A percentile compares a stretch with the other conserved stretches of the same genome.
phyloP scores from a whole-genome alignment of 2,888 invertebrate species.

The Cecidostiba fungosa region DNA sequence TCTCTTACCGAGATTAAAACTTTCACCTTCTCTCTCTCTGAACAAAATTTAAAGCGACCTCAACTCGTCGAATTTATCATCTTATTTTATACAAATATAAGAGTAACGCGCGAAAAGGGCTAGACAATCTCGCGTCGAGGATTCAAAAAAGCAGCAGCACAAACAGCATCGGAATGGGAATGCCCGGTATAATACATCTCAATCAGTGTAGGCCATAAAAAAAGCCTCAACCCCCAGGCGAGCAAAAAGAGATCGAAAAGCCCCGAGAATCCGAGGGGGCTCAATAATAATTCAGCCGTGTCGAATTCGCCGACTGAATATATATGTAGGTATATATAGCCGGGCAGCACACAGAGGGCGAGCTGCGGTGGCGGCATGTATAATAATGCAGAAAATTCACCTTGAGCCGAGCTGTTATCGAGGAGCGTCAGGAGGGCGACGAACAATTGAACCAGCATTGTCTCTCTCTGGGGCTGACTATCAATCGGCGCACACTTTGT shows the following conservation, averaged over 20 bases:
- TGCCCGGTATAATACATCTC: background rate
- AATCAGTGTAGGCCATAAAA: background rate
- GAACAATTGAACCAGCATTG: constrained; percentile 61
- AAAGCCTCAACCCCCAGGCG: background rate
- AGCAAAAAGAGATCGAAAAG: background rate
- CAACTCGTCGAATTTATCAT: background rate
- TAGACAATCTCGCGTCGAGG: background rate
- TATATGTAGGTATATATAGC: no score
- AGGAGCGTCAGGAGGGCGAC: constrained; percentile 57
- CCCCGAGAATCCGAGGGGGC: background rate
- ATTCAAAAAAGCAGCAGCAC: background rate
- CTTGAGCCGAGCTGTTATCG: constrained; percentile 59
- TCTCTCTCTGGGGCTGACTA: constrained; percentile 36
- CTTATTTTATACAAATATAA: background rate
- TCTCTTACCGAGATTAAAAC: constrained; percentile 51
- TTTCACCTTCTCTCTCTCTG: background rate
- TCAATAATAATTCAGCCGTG: constrained; percentile 1
- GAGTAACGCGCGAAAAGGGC: background rate
- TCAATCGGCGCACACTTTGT: constrained; percentile 27
- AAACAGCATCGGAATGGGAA: background rate
- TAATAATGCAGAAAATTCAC: constrained; percentile 38
- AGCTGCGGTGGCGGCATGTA: background rate
- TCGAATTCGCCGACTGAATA: constrained; percentile 3
- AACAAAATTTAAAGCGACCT: constrained; percentile 41
- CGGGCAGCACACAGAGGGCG: background rate